phyloP scores from a whole-genome alignment of 2,888 invertebrate species.

The Pseudoips prasinana region DNA sequence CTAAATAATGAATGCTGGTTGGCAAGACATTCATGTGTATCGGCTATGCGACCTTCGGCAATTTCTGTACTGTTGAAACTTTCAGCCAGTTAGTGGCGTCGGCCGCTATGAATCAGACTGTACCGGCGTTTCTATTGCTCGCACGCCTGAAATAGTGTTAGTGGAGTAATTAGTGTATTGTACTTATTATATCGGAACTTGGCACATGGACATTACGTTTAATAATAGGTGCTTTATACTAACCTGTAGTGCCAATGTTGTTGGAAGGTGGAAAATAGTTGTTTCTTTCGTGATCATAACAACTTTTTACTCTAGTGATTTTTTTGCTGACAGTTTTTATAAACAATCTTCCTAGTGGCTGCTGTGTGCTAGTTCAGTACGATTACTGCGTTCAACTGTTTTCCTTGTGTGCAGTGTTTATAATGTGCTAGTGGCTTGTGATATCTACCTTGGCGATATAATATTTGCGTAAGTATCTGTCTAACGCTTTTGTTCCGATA shows the following conservation, averaged over 20 bases:
- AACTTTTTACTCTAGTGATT: slow-evolving; percentile 4
- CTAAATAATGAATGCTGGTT: slow-evolving; percentile 23
- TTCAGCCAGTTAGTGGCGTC: slow-evolving; percentile 44
- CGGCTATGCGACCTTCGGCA: slow-evolving; percentile 54
- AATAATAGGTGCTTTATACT: slow-evolving; percentile 23
- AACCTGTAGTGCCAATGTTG: slow-evolving; percentile 10
- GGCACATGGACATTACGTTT: slow-evolving; percentile 50
- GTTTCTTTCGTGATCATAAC: slow-evolving; percentile 14
- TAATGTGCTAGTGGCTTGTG: no score
- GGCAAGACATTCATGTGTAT: slow-evolving; percentile 25
- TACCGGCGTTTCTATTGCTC: slow-evolving; percentile 58
- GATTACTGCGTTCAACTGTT: slow-evolving; percentile 8
- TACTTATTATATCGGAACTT: slow-evolving; percentile 53
- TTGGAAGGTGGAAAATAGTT: slow-evolving; percentile 24
- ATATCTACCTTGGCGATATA: no score
- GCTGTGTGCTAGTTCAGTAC: slow-evolving; percentile 10
- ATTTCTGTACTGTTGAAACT: slow-evolving; percentile 66
- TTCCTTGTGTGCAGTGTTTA: slow-evolving; percentile 11
- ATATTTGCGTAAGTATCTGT: slow-evolving; percentile 17
- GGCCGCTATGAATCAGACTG: slow-evolving; percentile 65
- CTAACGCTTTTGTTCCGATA: no score
- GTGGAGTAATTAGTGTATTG: slow-evolving; percentile 57
- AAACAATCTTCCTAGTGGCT: slow-evolving; percentile 21
- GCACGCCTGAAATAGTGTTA: slow-evolving; percentile 68
- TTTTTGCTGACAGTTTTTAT: slow-evolving; percentile 22